These are phyloP conservation scores for Dryobota labecula DNA, from an alignment of 2,888 invertebrate species.

Conservation along the genomic window DNA sequence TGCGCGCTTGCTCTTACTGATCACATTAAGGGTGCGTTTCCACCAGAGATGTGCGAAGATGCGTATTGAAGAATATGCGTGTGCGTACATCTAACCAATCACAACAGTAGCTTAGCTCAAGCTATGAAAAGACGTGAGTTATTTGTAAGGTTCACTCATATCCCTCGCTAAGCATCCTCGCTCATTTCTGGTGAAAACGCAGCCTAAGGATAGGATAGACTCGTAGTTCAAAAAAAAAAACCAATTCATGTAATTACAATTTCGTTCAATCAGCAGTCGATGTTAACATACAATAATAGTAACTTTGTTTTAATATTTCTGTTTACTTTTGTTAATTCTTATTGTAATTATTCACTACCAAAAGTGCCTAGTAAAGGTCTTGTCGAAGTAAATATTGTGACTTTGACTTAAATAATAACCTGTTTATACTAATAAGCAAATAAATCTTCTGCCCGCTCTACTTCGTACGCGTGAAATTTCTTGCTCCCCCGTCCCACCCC, in stretches of 20 bases:
- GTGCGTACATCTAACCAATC: not conserved
- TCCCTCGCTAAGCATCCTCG: not conserved
- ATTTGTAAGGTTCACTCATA: not conserved
- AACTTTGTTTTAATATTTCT: not conserved
- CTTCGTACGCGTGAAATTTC: no score
- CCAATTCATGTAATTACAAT: no score
- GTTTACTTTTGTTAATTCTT: not conserved
- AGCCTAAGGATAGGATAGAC: not conserved
- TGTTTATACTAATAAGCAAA: not conserved
- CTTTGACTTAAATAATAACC: not conserved
- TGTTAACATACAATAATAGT: not conserved
- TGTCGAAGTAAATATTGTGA: not conserved
- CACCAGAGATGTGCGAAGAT: not conserved
- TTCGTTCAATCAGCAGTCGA: not conserved
- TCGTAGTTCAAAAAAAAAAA: no score
- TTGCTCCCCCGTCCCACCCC: no score
- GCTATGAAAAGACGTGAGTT: not conserved
- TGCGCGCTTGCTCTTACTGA: not conserved
- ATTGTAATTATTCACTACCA: not conserved
- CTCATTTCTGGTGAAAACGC: no score
- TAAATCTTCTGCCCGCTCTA: no score
- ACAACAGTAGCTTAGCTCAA: not conserved
- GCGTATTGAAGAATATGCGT: not conserved
- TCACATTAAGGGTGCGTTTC: not conserved
- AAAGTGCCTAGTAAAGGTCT: not conserved